Evolutionary conservation across 30 jellyfish, hydroid and myxozoan genomes (phyloP).

Genomic region (Catostylus mosaicus): DNA sequence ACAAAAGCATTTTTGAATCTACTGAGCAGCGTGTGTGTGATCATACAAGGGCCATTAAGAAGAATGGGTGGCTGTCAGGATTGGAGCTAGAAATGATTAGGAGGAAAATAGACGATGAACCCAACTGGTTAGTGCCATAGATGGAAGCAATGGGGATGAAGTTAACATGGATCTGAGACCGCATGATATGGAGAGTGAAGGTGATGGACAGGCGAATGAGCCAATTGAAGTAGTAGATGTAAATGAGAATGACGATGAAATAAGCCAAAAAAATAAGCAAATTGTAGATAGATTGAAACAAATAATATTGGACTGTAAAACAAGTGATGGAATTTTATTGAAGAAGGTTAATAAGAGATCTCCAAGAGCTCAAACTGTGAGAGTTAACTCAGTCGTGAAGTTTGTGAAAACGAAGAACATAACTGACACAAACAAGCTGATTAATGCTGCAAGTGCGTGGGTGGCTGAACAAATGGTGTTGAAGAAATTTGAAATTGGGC

Average conservation of each 20-base stretch:
- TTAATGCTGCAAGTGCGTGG: background rate
- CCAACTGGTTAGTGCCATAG: background rate
- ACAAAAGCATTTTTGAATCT: constrained; percentile 3
- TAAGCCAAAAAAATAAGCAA: background rate
- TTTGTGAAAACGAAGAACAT: constrained; percentile 8
- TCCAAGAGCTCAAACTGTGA: constrained; percentile 4
- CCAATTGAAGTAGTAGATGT: background rate
- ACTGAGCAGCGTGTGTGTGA: constrained; percentile 3
- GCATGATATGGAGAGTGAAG: background rate
- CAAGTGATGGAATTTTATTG: constrained; percentile 3
- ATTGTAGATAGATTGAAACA: constrained; percentile 8
- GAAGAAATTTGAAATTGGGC: constrained; percentile 7
- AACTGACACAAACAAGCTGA: constrained; percentile 8
- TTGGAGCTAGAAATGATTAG: constrained; percentile 28
- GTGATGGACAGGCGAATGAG: too few relatives aligned
- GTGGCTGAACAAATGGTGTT: background rate
- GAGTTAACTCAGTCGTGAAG: background rate
- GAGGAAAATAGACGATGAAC: background rate
- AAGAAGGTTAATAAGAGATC: constrained; percentile 10
- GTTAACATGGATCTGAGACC: background rate
- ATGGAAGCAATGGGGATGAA: background rate
- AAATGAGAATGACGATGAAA: background rate
- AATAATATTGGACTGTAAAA: background rate
- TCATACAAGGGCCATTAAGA: background rate
- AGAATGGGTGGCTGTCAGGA: constrained; percentile 30